Evolutionary conservation across 2,797 vertebrate species (phyloP).

Genomic region (Tachyglossus aculeatus): DNA sequence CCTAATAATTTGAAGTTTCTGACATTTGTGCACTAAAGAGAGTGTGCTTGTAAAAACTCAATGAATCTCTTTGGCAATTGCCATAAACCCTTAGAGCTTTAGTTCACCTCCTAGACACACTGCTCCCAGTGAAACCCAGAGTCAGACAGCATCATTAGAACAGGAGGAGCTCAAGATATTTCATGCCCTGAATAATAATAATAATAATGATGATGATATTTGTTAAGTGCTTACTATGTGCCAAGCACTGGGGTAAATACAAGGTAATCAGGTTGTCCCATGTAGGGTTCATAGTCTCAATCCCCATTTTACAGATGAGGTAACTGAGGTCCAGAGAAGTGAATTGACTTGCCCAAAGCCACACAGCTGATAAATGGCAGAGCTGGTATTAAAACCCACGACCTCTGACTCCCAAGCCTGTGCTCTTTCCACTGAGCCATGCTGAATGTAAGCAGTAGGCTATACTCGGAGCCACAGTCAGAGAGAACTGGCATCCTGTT

Average conservation of each 20-base stretch:
- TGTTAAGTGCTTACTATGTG: too few relatives aligned
- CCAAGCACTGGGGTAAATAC: too few relatives aligned
- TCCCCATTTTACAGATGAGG: too few relatives aligned
- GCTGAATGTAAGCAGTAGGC: slow-evolving; percentile 44
- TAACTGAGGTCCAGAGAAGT: too few relatives aligned
- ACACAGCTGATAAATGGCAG: too few relatives aligned
- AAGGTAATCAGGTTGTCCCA: too few relatives aligned
- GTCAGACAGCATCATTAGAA: slow-evolving; percentile 46
- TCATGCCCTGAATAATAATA: background rate
- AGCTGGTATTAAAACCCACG: too few relatives aligned
- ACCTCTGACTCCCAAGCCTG: too few relatives aligned
- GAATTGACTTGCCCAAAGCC: too few relatives aligned
- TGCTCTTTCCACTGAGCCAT: too few relatives aligned
- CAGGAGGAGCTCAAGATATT: slow-evolving; percentile 42
- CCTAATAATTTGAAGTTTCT: slow-evolving; percentile 51
- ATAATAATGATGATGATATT: too few relatives aligned
- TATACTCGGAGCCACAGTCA: slow-evolving; percentile 20
- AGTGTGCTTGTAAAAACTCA: slow-evolving; percentile 40
- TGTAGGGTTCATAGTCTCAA: too few relatives aligned
- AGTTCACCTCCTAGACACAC: slow-evolving; percentile 51
- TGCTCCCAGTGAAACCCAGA: slow-evolving; percentile 53
- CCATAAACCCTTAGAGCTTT: slow-evolving; percentile 47
- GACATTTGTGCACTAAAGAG: slow-evolving; percentile 54
- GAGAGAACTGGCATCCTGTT: slow-evolving; percentile 49
- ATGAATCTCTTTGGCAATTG: slow-evolving; percentile 54